Percentiles rank a stretch among this genome's conserved stretches.
Conservation (phyloP, 2,113 vertebrate genomes). For the Bos javanicus region DNA sequence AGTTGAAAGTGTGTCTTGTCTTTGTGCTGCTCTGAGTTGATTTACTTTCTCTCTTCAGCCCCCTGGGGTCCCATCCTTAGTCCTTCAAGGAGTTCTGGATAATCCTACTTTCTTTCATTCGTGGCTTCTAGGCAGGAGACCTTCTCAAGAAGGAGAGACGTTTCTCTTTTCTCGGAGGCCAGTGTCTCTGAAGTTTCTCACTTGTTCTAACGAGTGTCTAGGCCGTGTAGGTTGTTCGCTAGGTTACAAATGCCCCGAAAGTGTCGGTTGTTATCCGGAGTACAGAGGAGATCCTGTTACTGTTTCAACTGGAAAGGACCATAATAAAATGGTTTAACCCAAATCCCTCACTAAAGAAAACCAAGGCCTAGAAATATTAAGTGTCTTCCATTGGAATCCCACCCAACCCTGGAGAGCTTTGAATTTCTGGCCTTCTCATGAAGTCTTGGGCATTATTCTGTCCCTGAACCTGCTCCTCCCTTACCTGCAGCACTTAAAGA, state of each 20-base stretch:
- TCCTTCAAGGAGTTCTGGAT: neutral
- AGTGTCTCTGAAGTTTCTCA: constrained; percentile 40
- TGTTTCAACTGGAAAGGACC: neutral
- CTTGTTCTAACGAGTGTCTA: neutral
- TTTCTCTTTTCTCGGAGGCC: constrained; percentile 40
- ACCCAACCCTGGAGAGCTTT: neutral
- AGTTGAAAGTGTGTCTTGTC: neutral
- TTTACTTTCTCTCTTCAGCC: neutral
- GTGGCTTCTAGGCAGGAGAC: neutral
- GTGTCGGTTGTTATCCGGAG: neutral
- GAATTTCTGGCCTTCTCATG: neutral
- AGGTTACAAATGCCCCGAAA: neutral
- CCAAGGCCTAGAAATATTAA: neutral
- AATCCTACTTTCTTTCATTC: neutral
- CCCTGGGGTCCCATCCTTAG: neutral
- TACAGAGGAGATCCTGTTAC: neutral
- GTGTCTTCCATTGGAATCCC: neutral
- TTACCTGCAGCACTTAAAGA: neutral
- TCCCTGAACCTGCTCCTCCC: neutral
- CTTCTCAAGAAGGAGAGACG: constrained; percentile 21
- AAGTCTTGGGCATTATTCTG: neutral
- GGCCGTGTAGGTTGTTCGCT: neutral
- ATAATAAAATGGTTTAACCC: neutral
- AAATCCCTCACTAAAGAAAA: neutral
- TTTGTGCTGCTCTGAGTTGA: neutral